Conservation (phyloP, 2,797 vertebrate species). For the Hydrolagus colliei region DNA sequence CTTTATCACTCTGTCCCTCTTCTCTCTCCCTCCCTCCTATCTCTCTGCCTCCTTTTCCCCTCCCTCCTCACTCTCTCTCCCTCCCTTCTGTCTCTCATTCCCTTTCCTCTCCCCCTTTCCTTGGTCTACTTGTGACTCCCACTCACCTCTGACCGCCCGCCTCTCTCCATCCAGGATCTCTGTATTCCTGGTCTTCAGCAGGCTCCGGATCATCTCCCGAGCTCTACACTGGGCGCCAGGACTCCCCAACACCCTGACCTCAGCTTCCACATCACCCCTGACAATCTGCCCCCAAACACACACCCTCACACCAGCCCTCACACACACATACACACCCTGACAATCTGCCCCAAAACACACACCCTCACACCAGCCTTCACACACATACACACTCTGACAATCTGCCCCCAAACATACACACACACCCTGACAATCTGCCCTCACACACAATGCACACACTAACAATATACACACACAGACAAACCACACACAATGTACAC, state of each 20-base stretch:
- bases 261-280: conserved; percentile 58
- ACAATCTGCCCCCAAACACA: conserved; percentile 57
- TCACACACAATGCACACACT: neutral
- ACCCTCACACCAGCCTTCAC: conserved; percentile 68
- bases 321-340: conserved; percentile 35
- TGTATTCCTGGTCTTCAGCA: conserved; percentile 46
- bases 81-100: no score
- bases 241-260: conserved; percentile 74
- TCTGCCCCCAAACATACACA: conserved; percentile 48
- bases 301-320: conserved; percentile 61
- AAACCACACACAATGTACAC: no score
- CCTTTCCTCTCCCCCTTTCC: no score
- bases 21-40: no score
- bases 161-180: neutral
- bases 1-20: no score
- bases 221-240: conserved; percentile 67
- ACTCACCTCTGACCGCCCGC: neutral
- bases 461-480: neutral
- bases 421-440: no score
- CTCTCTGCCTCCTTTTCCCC: no score
- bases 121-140: no score
- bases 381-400: conserved; percentile 46
- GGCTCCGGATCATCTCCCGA: conserved; percentile 68
- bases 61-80: no score
- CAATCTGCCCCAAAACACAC: conserved; percentile 36